Conservation (phyloP, 2,797 vertebrate species). For the Platyrinchus mystaceus region DNA sequence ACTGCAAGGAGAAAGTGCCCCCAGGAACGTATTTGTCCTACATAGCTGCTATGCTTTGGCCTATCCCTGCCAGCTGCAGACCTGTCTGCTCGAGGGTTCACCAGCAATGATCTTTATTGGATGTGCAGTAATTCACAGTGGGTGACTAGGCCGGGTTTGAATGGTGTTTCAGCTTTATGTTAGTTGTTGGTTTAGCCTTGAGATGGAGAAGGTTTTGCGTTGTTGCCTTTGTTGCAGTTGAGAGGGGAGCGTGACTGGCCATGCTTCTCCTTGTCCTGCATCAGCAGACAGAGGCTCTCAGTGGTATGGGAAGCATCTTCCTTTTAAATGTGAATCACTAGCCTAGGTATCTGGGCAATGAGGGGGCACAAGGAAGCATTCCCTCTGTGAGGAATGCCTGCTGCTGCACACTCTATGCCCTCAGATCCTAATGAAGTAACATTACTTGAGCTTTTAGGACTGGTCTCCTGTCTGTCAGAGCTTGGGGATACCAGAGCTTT, state of each 20-base stretch:
- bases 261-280: not conserved
- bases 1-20: not conserved
- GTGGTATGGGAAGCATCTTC: conserved; percentile 35
- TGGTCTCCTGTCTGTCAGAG: conserved; percentile 13
- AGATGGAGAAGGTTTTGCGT: not conserved
- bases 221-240: not conserved
- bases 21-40: not conserved
- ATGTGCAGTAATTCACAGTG: not conserved
- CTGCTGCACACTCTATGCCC: not conserved
- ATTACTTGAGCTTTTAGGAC: conserved; percentile 54
- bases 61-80: not conserved
- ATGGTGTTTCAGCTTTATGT: not conserved
- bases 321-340: conserved; percentile 61
- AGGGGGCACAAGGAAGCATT: not conserved
- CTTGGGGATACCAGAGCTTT: conserved; percentile 1
- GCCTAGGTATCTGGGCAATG: not conserved
- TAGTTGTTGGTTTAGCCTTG: not conserved
- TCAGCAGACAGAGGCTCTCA: not conserved
- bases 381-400: not conserved
- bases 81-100: not conserved
- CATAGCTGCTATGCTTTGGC: not conserved
- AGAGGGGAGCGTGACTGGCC: not conserved
- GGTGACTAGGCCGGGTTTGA: not conserved
- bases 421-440: conserved; percentile 44
- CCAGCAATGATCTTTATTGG: fast-evolving